phyloP scores from a whole-genome alignment of 1,140 invertebrate genomes.

The Onthophagus taurus region DNA sequence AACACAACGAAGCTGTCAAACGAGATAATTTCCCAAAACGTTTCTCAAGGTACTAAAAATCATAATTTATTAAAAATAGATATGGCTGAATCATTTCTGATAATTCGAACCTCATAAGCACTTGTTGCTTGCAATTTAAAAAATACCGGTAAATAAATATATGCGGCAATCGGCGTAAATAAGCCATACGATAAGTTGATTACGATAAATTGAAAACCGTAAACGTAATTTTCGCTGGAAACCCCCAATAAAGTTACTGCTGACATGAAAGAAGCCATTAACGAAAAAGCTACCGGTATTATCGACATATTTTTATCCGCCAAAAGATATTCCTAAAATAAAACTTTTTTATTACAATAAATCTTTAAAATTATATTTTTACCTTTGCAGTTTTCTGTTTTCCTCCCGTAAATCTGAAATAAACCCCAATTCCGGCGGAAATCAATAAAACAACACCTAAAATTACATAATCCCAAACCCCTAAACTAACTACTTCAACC shows the following conservation, averaged over 20 bases:
- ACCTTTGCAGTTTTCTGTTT: constrained; percentile 77
- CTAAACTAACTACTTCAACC: constrained; percentile 22
- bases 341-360: background rate
- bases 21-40: constrained; percentile 59
- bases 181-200: constrained; percentile 77
- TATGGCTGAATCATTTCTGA: background rate
- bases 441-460: constrained; percentile 49
- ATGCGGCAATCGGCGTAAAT: constrained; percentile 68
- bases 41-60: constrained; percentile 61
- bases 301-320: constrained; percentile 71
- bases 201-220: constrained; percentile 72
- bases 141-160: constrained; percentile 81
- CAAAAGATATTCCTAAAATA: constrained; percentile 66
- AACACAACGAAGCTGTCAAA: constrained; percentile 59
- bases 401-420: constrained; percentile 75
- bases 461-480: constrained; percentile 54
- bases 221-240: constrained; percentile 75
- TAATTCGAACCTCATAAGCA: constrained; percentile 64
- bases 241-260: constrained; percentile 86
- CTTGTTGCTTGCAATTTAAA: constrained; percentile 77
- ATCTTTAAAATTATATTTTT: too few relatives aligned
- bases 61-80: background rate
- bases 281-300: constrained; percentile 69
- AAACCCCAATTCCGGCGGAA: constrained; percentile 66
- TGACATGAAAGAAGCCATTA: constrained; percentile 93